Evolutionary conservation across 2,113 vertebrate species (phyloP).

Genomic region (Tichodroma muraria): DNA sequence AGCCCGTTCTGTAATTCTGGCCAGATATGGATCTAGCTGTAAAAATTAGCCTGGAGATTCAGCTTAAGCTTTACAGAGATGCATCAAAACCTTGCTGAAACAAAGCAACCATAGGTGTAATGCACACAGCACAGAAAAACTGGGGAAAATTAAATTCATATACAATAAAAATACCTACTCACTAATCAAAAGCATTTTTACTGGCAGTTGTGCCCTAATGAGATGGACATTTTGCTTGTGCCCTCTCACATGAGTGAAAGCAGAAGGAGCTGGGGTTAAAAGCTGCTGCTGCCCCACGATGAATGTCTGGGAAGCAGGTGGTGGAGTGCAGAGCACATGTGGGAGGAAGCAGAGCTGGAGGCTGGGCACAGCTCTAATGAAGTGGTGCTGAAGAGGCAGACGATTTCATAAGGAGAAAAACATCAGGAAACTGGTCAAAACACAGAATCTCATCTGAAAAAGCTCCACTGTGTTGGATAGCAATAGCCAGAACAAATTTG

Average conservation of each 20-base stretch:
- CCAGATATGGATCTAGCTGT: neutral
- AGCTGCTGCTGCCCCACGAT: neutral
- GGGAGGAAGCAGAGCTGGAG: neutral
- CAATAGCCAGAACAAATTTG: constrained; percentile 57
- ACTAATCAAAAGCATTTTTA: neutral
- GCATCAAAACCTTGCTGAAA: neutral
- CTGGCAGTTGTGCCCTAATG: neutral
- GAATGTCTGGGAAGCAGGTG: neutral
- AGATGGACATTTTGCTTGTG: neutral
- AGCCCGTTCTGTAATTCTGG: neutral
- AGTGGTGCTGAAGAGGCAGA: constrained; percentile 50
- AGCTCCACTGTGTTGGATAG: constrained; percentile 30
- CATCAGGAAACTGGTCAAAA: constrained; percentile 35
- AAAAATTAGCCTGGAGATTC: neutral
- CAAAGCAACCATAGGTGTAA: neutral
- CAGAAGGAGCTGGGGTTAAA: neutral
- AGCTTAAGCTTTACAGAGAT: neutral
- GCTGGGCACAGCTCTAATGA: constrained; percentile 9
- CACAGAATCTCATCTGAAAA: constrained; percentile 37
- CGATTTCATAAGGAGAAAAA: constrained; percentile 25
- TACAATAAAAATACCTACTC: neutral
- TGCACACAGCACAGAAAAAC: neutral
- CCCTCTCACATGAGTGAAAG: neutral
- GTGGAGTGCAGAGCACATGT: neutral
- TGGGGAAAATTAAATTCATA: neutral